Evolutionary conservation across 2,113 vertebrate species (phyloP).

Genomic region (Petrocephalus zakoni): DNA sequence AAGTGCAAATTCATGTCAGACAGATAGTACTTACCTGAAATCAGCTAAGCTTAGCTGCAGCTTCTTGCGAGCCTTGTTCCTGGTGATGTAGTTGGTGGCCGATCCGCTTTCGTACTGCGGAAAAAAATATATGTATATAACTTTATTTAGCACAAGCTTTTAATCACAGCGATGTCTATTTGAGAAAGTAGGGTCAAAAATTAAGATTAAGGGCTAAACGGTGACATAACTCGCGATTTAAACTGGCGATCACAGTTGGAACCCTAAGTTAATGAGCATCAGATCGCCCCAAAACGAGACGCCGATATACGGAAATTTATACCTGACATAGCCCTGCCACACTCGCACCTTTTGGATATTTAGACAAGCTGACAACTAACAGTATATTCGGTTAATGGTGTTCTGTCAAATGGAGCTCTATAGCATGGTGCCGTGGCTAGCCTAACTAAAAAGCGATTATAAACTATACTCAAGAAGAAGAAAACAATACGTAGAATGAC

Average conservation of each 20-base stretch:
- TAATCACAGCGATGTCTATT: neutral
- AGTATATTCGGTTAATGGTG: neutral
- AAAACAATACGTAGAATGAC: neutral
- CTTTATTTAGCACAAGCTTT: neutral
- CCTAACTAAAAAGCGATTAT: neutral
- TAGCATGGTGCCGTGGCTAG: neutral
- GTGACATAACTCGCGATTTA: neutral
- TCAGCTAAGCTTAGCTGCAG: constrained; percentile 83
- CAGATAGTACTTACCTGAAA: constrained; percentile 70
- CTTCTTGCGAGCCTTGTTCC: constrained; percentile 92
- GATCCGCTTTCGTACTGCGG: constrained; percentile 79
- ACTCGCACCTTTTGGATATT: neutral
- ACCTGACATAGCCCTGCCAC: too few species aligned
- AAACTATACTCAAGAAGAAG: neutral
- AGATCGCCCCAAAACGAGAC: neutral
- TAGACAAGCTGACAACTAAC: neutral
- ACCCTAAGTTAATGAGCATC: neutral
- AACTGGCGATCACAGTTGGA: neutral
- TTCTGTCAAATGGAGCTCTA: neutral
- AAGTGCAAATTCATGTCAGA: neutral
- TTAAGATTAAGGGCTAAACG: neutral
- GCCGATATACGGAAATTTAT: neutral
- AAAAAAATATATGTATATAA: neutral
- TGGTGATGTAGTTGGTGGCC: constrained; percentile 91
- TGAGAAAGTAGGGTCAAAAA: neutral